Base-by-base conservation (phyloP, 2,113 vertebrate species). In the Periophthalmodon schlosseri region DNA sequence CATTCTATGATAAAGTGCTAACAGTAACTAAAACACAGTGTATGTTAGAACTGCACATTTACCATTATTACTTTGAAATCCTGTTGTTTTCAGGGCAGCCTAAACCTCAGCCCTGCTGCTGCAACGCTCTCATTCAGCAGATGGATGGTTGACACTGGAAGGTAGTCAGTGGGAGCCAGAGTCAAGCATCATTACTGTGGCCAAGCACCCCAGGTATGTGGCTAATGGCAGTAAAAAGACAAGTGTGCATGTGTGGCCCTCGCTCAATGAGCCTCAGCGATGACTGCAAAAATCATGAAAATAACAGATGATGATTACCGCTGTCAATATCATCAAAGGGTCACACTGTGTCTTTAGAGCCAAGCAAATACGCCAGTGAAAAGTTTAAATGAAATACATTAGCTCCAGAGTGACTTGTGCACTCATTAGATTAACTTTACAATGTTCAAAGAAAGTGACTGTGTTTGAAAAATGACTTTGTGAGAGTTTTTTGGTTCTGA, bases 101-200 rank as follows among this genome's bases (percentile, higher is more conserved):
- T 34, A 34, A 36, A 33, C 16, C 60, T 63, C 24, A 61, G 52
- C 23, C 50, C 72, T 58, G 14, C 49, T 65, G 71, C 74, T 49
- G 72, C 21, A 2, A 12, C 65, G 12, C 65, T 68, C 83, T 84
- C 5, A 57, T 76, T 86, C 73, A 69, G 46, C 69, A 78, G 83
- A 88, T 83, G 79, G 84, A 84, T 91, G 69, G 75, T 75, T 72
- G 81, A 79, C 81, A 79, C 73, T 75, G 64, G 77, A 75, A 82
- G 69, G 34, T 75, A 70, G 80, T 82, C 75, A 65, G 71, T 82
- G 84, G 75, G 77, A 82, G 79, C 70, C 64, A 68, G 67, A 90
- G 90, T 91, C 86, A 90, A 88, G 87, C 85, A 86, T 80, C 87
- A 87, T 89, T 87, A 84, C 79, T 70, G 77, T 36, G 68, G 82